A percentile compares a stretch with the other conserved stretches of the same genome.
phyloP scores from a whole-genome alignment of 1,140 invertebrate genomes.

The Halictus rubicundus region DNA sequence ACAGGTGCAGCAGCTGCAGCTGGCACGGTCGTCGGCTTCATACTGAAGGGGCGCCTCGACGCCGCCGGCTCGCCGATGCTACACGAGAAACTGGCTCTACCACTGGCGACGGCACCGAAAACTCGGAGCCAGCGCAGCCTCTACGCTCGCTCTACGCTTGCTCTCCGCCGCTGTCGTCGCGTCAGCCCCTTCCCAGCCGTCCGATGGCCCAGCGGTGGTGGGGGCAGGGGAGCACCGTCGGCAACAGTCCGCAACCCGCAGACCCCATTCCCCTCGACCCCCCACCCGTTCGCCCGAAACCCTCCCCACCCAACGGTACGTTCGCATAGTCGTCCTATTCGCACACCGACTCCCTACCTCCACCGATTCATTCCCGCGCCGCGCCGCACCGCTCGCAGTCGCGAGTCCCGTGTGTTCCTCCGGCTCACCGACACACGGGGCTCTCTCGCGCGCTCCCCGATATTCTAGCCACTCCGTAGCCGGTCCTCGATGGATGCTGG shows the following conservation, averaged over 20 bases:
- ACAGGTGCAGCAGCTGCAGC: conserved; percentile 70
- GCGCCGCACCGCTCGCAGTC: not conserved
- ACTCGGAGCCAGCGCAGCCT: conserved; percentile 41
- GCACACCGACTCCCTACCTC: not conserved
- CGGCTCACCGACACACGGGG: not conserved
- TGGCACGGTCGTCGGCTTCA: conserved; percentile 75
- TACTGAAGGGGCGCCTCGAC: conserved; percentile 71
- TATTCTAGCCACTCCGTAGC: conserved; percentile 53
- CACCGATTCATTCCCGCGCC: conserved; percentile 1
- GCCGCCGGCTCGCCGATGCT: conserved; percentile 56
- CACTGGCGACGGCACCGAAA: conserved; percentile 55
- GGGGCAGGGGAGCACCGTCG: not conserved
- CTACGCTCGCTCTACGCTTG: conserved; percentile 55
- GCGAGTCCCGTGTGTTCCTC: conserved; percentile 3
- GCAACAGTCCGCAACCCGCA: not conserved
- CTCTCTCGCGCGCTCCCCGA: conserved; percentile 8
- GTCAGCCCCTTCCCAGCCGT: conserved; percentile 28
- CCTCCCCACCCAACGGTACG: not conserved
- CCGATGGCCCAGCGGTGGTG: not conserved
- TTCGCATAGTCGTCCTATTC: not conserved
- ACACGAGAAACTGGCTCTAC: conserved; percentile 58
- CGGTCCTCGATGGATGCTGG: conserved; percentile 53
- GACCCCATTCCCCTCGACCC: not conserved
- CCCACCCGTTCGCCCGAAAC: not conserved
- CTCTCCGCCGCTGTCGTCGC: conserved; percentile 60